Evolutionary conservation across 2,113 vertebrate species (phyloP).

Genomic region (Cairina moschata): DNA sequence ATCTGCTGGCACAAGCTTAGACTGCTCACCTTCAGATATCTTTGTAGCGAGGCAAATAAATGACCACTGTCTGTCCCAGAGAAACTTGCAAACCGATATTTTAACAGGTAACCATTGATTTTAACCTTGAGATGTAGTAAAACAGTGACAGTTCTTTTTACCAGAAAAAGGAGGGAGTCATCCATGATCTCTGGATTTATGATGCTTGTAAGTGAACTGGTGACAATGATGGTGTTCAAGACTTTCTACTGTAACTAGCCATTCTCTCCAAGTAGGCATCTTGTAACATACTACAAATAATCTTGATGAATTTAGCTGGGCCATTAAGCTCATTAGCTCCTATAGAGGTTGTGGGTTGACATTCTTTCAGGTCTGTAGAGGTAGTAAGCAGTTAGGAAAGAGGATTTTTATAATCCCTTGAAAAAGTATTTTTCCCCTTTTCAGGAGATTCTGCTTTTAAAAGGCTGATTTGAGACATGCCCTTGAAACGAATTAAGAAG

Average conservation of each 20-base stretch:
- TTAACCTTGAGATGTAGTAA: slow-evolving; percentile 61
- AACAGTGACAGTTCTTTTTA: slow-evolving; percentile 51
- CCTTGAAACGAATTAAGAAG: not conserved
- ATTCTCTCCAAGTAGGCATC: slow-evolving; percentile 34
- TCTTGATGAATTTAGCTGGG: not conserved
- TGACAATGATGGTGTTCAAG: not conserved
- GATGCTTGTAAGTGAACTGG: slow-evolving; percentile 16
- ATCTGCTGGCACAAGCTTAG: not conserved
- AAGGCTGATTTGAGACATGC: not conserved
- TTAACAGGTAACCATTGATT: slow-evolving; percentile 58
- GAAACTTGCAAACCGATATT: slow-evolving; percentile 49
- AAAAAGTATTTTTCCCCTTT: not conserved
- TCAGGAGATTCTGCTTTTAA: not conserved
- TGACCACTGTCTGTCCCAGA: not conserved
- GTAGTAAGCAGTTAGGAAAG: not conserved
- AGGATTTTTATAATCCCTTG: not conserved
- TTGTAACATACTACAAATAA: not conserved
- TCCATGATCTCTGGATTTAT: slow-evolving; percentile 49
- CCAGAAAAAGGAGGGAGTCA: slow-evolving; percentile 46
- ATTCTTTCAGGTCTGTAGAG: not conserved
- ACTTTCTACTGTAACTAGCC: slow-evolving; percentile 12
- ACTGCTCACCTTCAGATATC: slow-evolving; percentile 1
- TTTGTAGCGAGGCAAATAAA: slow-evolving; percentile 34
- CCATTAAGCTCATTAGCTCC: not conserved
- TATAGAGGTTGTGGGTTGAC: not conserved